Percentiles rank a stretch among this genome's conserved stretches.
Evolutionary conservation across 23 tunicate genomes (phyloP).

Genomic region (Ascidia mentula): DNA sequence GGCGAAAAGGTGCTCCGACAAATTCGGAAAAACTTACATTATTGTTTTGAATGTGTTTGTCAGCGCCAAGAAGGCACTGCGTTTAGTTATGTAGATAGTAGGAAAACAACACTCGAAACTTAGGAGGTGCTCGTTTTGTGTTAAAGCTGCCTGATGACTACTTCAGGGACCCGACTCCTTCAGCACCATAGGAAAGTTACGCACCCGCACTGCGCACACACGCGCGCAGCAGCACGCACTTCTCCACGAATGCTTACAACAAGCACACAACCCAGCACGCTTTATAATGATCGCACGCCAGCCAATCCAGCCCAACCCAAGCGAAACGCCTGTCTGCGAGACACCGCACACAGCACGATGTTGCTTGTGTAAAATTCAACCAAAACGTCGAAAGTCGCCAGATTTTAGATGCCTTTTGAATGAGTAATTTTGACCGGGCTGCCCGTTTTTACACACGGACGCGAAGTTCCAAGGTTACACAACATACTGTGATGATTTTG

Average conservation of each 20-base stretch:
- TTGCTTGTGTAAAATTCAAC: not conserved
- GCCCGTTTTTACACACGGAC: not conserved
- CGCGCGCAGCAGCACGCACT: constrained; percentile 29
- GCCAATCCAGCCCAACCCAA: constrained; percentile 69
- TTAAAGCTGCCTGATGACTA: constrained; percentile 1
- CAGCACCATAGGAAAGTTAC: constrained; percentile 10
- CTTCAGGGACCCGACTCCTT: constrained; percentile 8
- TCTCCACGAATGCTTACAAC: constrained; percentile 4
- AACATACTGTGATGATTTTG: not conserved
- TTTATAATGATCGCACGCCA: constrained; percentile 28
- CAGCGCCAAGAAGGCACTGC: too few relatives aligned
- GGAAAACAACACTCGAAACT: not conserved
- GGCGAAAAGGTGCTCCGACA: too few relatives aligned
- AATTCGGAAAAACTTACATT: too few relatives aligned
- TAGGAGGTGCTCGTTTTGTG: not conserved
- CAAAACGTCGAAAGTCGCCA: not conserved
- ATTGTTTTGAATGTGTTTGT: too few relatives aligned
- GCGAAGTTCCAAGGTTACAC: not conserved
- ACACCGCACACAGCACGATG: constrained; percentile 3
- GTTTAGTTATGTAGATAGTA: too few relatives aligned
- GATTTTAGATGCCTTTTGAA: not conserved
- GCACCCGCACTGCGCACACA: constrained; percentile 26
- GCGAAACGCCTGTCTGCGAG: constrained; percentile 72
- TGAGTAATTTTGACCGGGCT: not conserved
- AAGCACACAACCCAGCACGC: constrained; percentile 19